Evolutionary conservation across 2,888 invertebrate species (phyloP).

Genomic region (Zaprionus lineosus): DNA sequence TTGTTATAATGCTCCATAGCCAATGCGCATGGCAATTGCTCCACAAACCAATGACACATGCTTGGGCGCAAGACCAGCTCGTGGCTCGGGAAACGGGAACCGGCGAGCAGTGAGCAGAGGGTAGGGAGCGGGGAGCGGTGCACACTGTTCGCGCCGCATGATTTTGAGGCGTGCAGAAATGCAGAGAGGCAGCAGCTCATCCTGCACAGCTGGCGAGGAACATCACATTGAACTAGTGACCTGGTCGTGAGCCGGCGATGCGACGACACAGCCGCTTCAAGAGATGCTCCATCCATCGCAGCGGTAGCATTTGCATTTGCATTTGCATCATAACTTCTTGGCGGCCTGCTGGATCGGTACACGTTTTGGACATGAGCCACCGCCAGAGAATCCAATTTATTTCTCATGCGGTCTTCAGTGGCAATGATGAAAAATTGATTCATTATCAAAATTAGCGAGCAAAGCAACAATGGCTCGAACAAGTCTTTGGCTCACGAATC

Average conservation of each 20-base stretch:
- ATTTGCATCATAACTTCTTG: slow-evolving; percentile 62
- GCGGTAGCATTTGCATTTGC: too few species aligned
- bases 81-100: neutral
- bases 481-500: slow-evolving; percentile 70
- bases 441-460: slow-evolving; percentile 78
- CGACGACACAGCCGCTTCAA: slow-evolving; percentile 30
- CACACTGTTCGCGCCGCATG: slow-evolving; percentile 71
- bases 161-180: slow-evolving; percentile 64
- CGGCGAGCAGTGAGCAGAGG: neutral
- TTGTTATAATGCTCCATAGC: slow-evolving; percentile 56
- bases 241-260: slow-evolving; percentile 78
- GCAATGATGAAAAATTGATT: slow-evolving; percentile 77
- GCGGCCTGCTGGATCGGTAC: slow-evolving; percentile 38
- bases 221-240: slow-evolving; percentile 80
- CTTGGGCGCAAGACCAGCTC: slow-evolving; percentile 12
- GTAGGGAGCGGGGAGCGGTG: slow-evolving; percentile 41
- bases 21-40: slow-evolving; percentile 71
- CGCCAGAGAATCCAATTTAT: slow-evolving; percentile 69
- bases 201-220: slow-evolving; percentile 53
- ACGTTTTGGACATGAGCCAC: slow-evolving; percentile 47
- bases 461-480: slow-evolving; percentile 65
- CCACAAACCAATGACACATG: slow-evolving; percentile 70
- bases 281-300: neutral
- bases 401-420: slow-evolving; percentile 65
- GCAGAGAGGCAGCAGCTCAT: slow-evolving; percentile 33